phyloP scores from a whole-genome alignment of 1,140 invertebrate genomes.

The Marisa cornuarietis region DNA sequence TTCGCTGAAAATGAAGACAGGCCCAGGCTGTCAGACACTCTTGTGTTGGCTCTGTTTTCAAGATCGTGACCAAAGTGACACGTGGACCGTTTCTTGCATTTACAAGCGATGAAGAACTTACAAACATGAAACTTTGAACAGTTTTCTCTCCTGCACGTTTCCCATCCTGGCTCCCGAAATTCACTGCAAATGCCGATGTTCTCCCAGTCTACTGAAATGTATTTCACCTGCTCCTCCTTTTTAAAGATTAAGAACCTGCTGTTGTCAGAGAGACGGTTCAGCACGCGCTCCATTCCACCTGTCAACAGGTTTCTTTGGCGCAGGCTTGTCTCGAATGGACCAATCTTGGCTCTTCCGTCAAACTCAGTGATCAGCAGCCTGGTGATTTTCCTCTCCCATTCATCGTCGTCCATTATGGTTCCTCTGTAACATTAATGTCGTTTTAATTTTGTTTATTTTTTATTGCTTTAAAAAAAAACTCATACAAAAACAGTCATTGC shows the following conservation, averaged over 20 bases:
- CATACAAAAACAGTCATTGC: too few relatives aligned
- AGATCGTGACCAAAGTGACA: too few relatives aligned
- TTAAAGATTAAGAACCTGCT: neutral
- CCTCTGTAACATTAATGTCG: too few relatives aligned
- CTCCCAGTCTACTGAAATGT: neutral
- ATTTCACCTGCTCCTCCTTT: neutral
- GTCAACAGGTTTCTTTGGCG: neutral
- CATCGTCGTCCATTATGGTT: neutral
- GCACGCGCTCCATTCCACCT: neutral
- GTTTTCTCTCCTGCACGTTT: neutral
- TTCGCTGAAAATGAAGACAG: neutral
- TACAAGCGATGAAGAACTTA: too few relatives aligned
- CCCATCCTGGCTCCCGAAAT: too few relatives aligned
- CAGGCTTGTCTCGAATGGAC: neutral
- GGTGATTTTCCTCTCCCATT: neutral
- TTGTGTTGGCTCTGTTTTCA: neutral
- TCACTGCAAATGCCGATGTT: neutral
- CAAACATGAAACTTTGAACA: neutral
- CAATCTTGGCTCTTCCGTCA: neutral
- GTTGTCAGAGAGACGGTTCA: neutral
- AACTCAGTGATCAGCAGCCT: constrained; percentile 9
- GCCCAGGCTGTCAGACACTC: neutral
- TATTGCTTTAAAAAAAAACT: too few relatives aligned
- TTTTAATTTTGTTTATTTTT: too few relatives aligned
- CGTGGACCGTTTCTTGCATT: too few relatives aligned